These are phyloP conservation scores for Lophius piscatorius DNA, from an alignment of 2,113 vertebrate species.

Conservation along the genomic window DNA sequence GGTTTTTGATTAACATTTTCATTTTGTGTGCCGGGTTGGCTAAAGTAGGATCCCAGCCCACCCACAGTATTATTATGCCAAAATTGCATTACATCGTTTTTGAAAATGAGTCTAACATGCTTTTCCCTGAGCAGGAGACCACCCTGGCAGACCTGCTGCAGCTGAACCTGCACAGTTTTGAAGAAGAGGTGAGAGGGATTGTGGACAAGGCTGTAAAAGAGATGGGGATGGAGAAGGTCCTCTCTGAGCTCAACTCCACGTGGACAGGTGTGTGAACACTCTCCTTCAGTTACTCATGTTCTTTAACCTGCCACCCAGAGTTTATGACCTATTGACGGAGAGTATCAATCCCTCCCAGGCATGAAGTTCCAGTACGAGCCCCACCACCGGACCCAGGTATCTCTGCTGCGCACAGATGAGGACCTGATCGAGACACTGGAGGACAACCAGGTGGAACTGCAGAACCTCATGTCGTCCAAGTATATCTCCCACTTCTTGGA, in stretches of 20 bases:
- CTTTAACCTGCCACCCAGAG: too few relatives aligned
- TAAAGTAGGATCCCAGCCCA: too few relatives aligned
- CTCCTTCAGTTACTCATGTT: too few relatives aligned
- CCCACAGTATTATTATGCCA: too few relatives aligned
- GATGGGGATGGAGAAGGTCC: conserved; percentile 75
- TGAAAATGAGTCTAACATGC: too few relatives aligned
- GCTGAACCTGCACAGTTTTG: conserved; percentile 90
- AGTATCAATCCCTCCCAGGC: conserved; percentile 26
- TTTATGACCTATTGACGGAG: neutral
- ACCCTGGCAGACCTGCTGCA: conserved; percentile 88
- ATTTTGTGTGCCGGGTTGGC: too few relatives aligned
- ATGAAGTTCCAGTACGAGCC: conserved; percentile 91
- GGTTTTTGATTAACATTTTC: too few relatives aligned
- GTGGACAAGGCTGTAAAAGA: conserved; percentile 84
- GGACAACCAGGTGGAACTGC: conserved; percentile 96
- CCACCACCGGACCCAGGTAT: conserved; percentile 81
- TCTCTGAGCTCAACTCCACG: conserved; percentile 69
- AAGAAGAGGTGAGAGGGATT: conserved; percentile 90
- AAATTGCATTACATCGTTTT: too few relatives aligned
- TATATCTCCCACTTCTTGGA: conserved; percentile 90
- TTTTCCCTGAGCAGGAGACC: conserved; percentile 68
- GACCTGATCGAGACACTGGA: conserved; percentile 92
- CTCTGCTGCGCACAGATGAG: conserved; percentile 84
- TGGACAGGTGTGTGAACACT: conserved; percentile 58
- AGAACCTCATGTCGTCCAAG: conserved; percentile 93